Percentiles rank a stretch among this genome's conserved stretches.
Evolutionary conservation across 2,113 vertebrate genomes (phyloP).

Genomic region (Aptenodytes forsteri): DNA sequence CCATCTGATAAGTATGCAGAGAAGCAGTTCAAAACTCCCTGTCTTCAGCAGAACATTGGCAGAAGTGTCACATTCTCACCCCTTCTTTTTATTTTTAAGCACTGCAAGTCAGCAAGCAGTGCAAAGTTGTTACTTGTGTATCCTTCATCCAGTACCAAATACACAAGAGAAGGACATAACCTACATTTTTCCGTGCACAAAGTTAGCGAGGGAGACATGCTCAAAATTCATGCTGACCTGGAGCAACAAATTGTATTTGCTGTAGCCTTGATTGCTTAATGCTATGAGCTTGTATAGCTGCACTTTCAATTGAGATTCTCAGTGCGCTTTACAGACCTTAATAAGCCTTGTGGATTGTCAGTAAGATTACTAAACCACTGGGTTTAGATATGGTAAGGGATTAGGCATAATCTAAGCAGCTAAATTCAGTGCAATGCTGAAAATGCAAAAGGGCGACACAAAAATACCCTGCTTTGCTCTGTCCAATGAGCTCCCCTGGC

Average conservation of each 20-base stretch:
- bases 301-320: not conserved
- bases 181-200: not conserved
- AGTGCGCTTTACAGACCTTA: not conserved
- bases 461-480: not conserved
- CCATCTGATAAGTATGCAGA: not conserved
- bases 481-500: not conserved
- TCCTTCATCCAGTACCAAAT: not conserved
- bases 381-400: not conserved
- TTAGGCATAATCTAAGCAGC: not conserved
- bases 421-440: not conserved
- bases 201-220: not conserved
- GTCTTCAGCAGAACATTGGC: not conserved
- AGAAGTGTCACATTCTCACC: conserved; percentile 32
- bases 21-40: not conserved
- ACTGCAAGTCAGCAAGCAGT: conserved; percentile 23
- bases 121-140: not conserved
- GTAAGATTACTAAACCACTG: not conserved
- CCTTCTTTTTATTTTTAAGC: conserved; percentile 54
- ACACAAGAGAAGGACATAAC: conserved; percentile 12
- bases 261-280: not conserved
- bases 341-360: not conserved
- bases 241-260: not conserved
- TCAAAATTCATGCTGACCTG: not conserved
- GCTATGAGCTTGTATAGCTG: not conserved
- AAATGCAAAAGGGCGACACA: not conserved